Percentiles rank a stretch among this genome's conserved stretches.
Conservation (phyloP, 2,113 vertebrate species). For the Grammomys dolichurus region DNA sequence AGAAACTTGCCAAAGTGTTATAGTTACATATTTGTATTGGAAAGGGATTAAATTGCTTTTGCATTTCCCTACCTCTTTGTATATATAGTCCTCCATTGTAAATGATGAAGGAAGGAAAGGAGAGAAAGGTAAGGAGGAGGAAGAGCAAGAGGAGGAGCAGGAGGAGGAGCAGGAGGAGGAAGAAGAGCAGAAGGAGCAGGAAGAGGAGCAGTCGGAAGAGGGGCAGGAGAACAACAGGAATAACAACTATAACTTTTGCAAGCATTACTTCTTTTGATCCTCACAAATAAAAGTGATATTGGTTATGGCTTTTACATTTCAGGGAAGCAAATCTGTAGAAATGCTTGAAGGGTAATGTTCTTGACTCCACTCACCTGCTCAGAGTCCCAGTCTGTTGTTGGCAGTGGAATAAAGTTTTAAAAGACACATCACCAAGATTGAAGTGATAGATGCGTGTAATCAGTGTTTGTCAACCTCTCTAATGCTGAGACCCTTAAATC, state of each 20-base stretch:
- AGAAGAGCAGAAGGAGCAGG: not conserved
- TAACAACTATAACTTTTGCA: not conserved
- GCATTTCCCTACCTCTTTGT: not conserved
- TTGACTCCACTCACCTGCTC: conserved; percentile 7
- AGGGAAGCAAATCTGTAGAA: not conserved
- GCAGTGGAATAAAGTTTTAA: not conserved
- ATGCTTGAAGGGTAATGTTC: conserved; percentile 44
- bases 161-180: not conserved
- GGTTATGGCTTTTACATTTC: not conserved
- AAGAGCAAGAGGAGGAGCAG: not conserved
- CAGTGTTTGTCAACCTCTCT: not conserved
- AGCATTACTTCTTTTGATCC: conserved; percentile 38
- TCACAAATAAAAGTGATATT: not conserved
- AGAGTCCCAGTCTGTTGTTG: not conserved
- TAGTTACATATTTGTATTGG: not conserved
- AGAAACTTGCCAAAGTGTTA: conserved; percentile 45
- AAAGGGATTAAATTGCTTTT: conserved; percentile 40
- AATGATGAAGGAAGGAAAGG: not conserved
- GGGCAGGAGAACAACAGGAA: not conserved
- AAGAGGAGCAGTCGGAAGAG: not conserved
- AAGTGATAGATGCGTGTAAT: not conserved
- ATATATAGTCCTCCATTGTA: not conserved
- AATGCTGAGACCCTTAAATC: not conserved
- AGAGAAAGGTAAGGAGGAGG: not conserved
- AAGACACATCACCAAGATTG: conserved; percentile 41